These are phyloP conservation scores for Phortica variegata DNA, from an alignment of 1,140 invertebrate genomes.

Conservation along the genomic window DNA sequence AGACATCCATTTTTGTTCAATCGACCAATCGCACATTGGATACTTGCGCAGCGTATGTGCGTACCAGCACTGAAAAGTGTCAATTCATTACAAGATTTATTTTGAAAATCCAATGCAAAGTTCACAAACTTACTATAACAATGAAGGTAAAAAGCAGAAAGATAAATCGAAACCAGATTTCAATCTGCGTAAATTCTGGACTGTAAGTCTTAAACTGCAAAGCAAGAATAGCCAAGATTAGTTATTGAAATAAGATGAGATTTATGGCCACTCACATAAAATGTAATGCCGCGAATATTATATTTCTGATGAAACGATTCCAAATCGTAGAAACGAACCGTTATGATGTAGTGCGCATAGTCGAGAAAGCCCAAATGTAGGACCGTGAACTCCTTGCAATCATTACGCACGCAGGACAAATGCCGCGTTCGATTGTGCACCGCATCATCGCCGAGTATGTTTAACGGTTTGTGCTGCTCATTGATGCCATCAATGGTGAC, in stretches of 20 bases:
- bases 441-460: slow-evolving; percentile 64
- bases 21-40: slow-evolving; percentile 90
- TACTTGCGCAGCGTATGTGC: slow-evolving; percentile 85
- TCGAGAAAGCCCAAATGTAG: slow-evolving; percentile 89
- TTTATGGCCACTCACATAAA: slow-evolving; percentile 76
- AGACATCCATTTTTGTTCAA: slow-evolving; percentile 96
- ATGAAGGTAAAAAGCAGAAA: slow-evolving; percentile 86
- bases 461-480: slow-evolving; percentile 69
- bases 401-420: slow-evolving; percentile 76
- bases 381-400: slow-evolving; percentile 84
- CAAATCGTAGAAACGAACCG: slow-evolving; percentile 79
- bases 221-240: slow-evolving; percentile 10
- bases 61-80: slow-evolving; percentile 79
- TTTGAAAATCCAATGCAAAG: slow-evolving; percentile 33
- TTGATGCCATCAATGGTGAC: slow-evolving; percentile 79
- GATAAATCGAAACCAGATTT: slow-evolving; percentile 95
- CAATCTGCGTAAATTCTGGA: slow-evolving; percentile 91
- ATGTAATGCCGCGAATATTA: slow-evolving; percentile 79
- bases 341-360: slow-evolving; percentile 84
- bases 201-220: slow-evolving; percentile 94
- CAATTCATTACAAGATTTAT: neutral
- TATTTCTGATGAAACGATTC: slow-evolving; percentile 82
- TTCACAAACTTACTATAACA: slow-evolving; percentile 74
- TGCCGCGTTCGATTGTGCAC: slow-evolving; percentile 79
- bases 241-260: slow-evolving; percentile 1